A percentile compares a stretch with the other conserved stretches of the same genome.
phyloP scores from a whole-genome alignment of 1,140 invertebrate genomes.

The Ceratosolen solmsi region DNA sequence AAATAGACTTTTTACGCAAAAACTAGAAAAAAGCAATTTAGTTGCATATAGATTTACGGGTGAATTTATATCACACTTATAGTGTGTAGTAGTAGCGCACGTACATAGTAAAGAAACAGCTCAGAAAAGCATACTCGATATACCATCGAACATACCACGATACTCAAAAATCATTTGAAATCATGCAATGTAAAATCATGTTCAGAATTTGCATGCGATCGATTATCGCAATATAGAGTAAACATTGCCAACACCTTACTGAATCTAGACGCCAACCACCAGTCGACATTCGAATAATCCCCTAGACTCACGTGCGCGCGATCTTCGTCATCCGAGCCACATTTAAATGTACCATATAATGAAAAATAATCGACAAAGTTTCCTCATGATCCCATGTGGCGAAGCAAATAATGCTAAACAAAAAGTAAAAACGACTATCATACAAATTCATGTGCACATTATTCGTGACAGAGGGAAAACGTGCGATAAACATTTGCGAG shows the following conservation, averaged over 20 bases:
- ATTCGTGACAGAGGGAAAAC: conserved; percentile 34
- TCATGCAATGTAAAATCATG: not conserved
- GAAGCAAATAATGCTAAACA: not conserved
- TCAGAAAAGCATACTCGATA: not conserved
- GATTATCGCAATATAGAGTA: not conserved
- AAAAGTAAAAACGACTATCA: not conserved
- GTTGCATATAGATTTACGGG: not conserved
- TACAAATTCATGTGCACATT: conserved; percentile 14
- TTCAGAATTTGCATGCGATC: not conserved
- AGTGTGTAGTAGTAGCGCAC: not conserved
- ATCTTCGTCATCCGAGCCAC: not conserved
- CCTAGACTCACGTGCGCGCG: not conserved
- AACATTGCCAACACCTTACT: not conserved
- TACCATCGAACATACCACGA: no score
- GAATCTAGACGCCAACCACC: not conserved
- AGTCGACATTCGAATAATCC: not conserved
- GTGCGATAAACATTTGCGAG: conserved; percentile 28
- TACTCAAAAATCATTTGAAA: conserved; percentile 1
- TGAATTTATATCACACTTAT: not conserved
- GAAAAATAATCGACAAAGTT: not conserved
- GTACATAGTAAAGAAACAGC: not conserved
- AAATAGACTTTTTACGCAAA: not conserved
- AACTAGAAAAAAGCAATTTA: not conserved
- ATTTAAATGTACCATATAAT: not conserved
- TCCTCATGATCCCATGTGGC: not conserved